Evolutionary conservation across 2,797 vertebrate species (phyloP).

Genomic region (Scomberomorus guttatus): DNA sequence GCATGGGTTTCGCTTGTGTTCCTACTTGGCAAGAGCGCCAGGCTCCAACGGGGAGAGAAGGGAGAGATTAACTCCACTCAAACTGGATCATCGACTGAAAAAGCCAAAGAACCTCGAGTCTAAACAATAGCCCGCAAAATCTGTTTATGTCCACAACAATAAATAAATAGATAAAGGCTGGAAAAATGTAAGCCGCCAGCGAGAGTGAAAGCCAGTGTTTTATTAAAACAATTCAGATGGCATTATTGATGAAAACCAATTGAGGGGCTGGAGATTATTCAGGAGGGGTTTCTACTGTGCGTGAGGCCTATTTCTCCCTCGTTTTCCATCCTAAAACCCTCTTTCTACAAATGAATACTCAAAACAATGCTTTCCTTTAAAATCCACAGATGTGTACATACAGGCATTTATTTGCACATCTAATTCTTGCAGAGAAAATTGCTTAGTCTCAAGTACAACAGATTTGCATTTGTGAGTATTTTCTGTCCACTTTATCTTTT

Average conservation of each 20-base stretch:
- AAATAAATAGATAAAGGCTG: slow-evolving; percentile 48
- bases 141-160: slow-evolving; percentile 47
- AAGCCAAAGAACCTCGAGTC: slow-evolving; percentile 49
- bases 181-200: slow-evolving; percentile 33
- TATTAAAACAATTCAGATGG: slow-evolving; percentile 57
- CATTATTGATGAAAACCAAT: slow-evolving; percentile 58
- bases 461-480: neutral
- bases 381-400: slow-evolving; percentile 2
- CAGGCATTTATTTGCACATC: neutral
- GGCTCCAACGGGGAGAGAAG: slow-evolving; percentile 33
- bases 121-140: slow-evolving; percentile 60
- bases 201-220: slow-evolving; percentile 48
- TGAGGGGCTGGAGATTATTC: slow-evolving; percentile 34
- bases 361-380: neutral
- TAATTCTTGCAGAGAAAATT: neutral
- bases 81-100: slow-evolving; percentile 55
- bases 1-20: slow-evolving; percentile 23
- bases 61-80: slow-evolving; percentile 57
- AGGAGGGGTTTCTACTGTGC: slow-evolving; percentile 10
- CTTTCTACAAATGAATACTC: neutral
- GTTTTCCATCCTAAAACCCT: neutral
- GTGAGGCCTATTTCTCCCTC: neutral
- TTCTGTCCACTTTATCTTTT: neutral
- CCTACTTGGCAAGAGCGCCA: slow-evolving; percentile 24
- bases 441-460: neutral